These are phyloP conservation scores for Conus betulinus DNA, from an alignment of 1,140 invertebrate genomes.

Conservation along the genomic window DNA sequence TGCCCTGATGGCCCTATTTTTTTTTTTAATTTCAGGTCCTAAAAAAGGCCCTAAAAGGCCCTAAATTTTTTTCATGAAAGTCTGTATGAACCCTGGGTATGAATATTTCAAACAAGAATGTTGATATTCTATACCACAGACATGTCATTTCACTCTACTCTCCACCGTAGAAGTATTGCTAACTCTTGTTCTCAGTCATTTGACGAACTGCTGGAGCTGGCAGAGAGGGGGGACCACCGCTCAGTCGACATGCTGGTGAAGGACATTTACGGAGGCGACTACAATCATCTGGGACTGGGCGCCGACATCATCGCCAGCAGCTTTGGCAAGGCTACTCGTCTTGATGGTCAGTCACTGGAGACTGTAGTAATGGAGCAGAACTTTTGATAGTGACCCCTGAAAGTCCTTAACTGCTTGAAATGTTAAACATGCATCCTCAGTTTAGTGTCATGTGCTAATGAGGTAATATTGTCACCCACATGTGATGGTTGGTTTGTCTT, in stretches of 20 bases:
- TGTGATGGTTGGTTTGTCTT: too few relatives aligned
- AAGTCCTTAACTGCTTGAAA: too few relatives aligned
- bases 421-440: too few relatives aligned
- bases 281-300: constrained; percentile 79
- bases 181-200: constrained; percentile 78
- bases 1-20: too few relatives aligned
- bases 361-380: background rate
- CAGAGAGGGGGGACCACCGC: constrained; percentile 84
- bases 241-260: constrained; percentile 86
- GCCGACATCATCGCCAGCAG: constrained; percentile 86
- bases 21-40: too few relatives aligned
- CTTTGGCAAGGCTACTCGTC: constrained; percentile 82
- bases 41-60: too few relatives aligned
- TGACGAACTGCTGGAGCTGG: constrained; percentile 84
- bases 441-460: too few relatives aligned
- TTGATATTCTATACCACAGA: background rate
- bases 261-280: constrained; percentile 86
- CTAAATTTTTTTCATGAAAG: too few relatives aligned
- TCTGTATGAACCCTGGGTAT: too few relatives aligned
- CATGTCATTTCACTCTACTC: background rate
- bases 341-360: constrained; percentile 14
- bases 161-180: background rate
- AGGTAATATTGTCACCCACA: too few relatives aligned
- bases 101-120: background rate
- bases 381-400: too few relatives aligned